Evolutionary conservation across 2,888 invertebrate species (phyloP).

Genomic region (Drosophila koepferae): DNA sequence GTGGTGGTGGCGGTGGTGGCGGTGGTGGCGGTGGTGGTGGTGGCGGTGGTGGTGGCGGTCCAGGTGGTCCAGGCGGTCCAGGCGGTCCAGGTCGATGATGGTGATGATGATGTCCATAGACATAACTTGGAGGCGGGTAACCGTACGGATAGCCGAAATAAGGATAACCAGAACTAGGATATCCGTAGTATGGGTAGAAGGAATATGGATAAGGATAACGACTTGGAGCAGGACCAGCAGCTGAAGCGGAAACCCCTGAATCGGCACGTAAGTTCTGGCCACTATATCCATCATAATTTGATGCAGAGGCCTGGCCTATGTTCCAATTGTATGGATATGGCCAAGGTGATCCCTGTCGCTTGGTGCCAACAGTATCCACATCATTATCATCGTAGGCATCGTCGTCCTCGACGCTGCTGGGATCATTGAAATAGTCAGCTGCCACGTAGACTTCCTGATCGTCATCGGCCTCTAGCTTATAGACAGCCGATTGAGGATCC

Average conservation of each 20-base stretch:
- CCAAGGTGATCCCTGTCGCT: background rate
- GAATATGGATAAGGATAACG: slow-evolving; percentile 8
- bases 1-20: background rate
- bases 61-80: background rate
- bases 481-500: background rate
- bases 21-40: background rate
- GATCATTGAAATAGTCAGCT: background rate
- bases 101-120: background rate
- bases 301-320: background rate
- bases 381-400: background rate
- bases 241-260: no score
- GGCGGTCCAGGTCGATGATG: background rate
- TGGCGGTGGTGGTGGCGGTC: background rate
- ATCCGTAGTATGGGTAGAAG: background rate
- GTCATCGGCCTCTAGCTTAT: background rate
- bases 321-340: background rate
- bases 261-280: background rate
- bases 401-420: slow-evolving; percentile 4
- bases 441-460: slow-evolving; percentile 16
- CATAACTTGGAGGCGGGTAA: background rate
- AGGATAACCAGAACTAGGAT: background rate
- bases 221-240: background rate
- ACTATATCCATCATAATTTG: background rate
- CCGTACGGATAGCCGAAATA: background rate
- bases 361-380: background rate